Base-by-base conservation (phyloP, 1,140 invertebrate genomes). In the Physella acuta region DNA sequence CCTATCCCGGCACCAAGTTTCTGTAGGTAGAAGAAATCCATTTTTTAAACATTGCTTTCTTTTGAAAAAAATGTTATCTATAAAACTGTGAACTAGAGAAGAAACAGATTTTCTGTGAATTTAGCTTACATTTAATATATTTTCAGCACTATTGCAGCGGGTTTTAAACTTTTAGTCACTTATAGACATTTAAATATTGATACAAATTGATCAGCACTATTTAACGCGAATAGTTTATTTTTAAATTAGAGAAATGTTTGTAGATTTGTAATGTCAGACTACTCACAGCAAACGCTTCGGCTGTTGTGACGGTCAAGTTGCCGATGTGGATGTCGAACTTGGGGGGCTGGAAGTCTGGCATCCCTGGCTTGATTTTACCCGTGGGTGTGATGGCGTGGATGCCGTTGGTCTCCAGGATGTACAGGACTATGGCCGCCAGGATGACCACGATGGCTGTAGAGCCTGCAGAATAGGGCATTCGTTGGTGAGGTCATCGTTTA, bases 1-100 rank as follows among this genome's bases (percentile, higher is more conserved):
- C 73, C 67, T 62, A 84, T 78, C 11, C 83, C 83, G 51, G 75
- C 69, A 52, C 82, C 80, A 74, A 85, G 81, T 71, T 73, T 61
- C 83, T 85, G 74, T 17, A 79, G 20, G 8, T 8, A 44, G 20
- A 44, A 44, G 20, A 44, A 44, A 44, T 44, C n/a, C n/a, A 44
- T 8, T 44, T 44, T 44, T 44, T 20, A 44, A 44, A 44, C 39
- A 44, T n/a, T n/a, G n/a, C n/a, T n/a, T n/a, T n/a, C n/a, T n/a
- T n/a, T n/a, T n/a, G n/a, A n/a, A n/a, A n/a, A n/a, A n/a, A n/a
- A n/a, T n/a, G n/a, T n/a, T n/a, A n/a, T n/a, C n/a, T n/a, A n/a
- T n/a, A n/a, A n/a, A n/a, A n/a, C n/a, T n/a, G n/a, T n/a, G n/a
- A n/a, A n/a, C n/a, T n/a, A n/a, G n/a, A n/a, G n/a, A n/a, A n/a